phyloP scores from a whole-genome alignment of 1,140 invertebrate genomes.

The Doryteuthis pealeii region DNA sequence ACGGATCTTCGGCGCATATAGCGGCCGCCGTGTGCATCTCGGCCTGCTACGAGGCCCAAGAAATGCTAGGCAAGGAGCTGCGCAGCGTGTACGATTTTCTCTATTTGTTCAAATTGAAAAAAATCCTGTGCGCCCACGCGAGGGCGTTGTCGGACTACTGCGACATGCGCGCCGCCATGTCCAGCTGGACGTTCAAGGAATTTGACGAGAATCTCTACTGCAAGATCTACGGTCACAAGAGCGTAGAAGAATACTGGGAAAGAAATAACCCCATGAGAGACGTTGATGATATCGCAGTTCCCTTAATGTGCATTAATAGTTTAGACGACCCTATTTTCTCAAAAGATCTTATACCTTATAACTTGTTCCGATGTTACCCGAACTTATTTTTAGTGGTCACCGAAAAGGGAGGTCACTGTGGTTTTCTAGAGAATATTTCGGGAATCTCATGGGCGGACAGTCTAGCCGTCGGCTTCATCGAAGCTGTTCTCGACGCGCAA shows the following conservation, averaged over 20 bases:
- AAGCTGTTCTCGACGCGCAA: constrained; percentile 37
- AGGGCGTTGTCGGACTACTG: constrained; percentile 32
- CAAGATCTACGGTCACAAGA: constrained; percentile 35
- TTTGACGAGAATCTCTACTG: constrained; percentile 40
- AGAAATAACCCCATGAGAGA: constrained; percentile 50
- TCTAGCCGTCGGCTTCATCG: constrained; percentile 39
- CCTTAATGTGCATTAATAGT: constrained; percentile 49
- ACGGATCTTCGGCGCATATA: constrained; percentile 47
- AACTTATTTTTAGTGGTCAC: constrained; percentile 48
- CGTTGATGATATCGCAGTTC: constrained; percentile 51
- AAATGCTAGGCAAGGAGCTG: constrained; percentile 29
- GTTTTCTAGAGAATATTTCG: constrained; percentile 38
- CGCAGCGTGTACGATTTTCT: constrained; percentile 34
- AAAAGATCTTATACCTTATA: constrained; percentile 42
- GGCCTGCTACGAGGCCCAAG: constrained; percentile 41
- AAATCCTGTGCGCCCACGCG: constrained; percentile 33
- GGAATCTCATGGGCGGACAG: constrained; percentile 41
- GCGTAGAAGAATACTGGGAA: constrained; percentile 51
- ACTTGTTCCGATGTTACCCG: constrained; percentile 49
- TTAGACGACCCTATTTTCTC: constrained; percentile 48
- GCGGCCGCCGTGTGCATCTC: constrained; percentile 47
- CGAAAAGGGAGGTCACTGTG: constrained; percentile 49
- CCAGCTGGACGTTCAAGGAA: constrained; percentile 27
- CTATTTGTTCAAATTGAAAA: constrained; percentile 33
- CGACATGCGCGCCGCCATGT: constrained; percentile 29